Evolutionary conservation across 2,113 vertebrate species (phyloP).

Genomic region (Shinisaurus crocodilurus): DNA sequence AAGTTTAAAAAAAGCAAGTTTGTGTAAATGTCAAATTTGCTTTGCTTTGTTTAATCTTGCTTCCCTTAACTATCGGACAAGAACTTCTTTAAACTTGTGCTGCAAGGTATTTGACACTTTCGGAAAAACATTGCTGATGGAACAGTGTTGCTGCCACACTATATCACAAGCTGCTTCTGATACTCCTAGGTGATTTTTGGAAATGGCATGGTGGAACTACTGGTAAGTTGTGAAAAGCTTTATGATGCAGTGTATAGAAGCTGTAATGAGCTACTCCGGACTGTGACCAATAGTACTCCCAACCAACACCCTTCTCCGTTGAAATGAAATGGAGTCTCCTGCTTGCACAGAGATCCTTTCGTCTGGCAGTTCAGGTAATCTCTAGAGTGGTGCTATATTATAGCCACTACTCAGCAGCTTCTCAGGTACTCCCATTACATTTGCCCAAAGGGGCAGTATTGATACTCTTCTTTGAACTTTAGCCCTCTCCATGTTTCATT

Average conservation of each 20-base stretch:
- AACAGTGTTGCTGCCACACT: background rate
- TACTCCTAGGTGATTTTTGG: background rate
- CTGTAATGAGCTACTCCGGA: background rate
- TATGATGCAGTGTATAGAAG: background rate
- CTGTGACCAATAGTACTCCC: too few species aligned
- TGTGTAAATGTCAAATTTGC: background rate
- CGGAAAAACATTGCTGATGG: too few species aligned
- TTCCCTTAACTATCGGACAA: background rate
- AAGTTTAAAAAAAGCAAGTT: background rate
- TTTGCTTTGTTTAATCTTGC: background rate
- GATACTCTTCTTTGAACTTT: background rate
- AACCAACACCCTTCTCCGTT: background rate
- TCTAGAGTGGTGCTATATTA: background rate
- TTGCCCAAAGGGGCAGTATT: background rate
- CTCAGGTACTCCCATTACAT: background rate
- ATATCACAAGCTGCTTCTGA: background rate
- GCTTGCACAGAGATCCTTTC: background rate
- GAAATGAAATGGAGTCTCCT: background rate
- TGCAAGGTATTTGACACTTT: background rate
- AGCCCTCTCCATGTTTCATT: too few species aligned
- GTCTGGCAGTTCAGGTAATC: background rate
- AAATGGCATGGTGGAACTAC: background rate
- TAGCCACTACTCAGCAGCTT: too few species aligned
- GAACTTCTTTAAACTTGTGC: background rate
- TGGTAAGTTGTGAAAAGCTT: background rate